phyloP scores from a whole-genome alignment of 2,113 vertebrate genomes.

The Coturnix japonica region DNA sequence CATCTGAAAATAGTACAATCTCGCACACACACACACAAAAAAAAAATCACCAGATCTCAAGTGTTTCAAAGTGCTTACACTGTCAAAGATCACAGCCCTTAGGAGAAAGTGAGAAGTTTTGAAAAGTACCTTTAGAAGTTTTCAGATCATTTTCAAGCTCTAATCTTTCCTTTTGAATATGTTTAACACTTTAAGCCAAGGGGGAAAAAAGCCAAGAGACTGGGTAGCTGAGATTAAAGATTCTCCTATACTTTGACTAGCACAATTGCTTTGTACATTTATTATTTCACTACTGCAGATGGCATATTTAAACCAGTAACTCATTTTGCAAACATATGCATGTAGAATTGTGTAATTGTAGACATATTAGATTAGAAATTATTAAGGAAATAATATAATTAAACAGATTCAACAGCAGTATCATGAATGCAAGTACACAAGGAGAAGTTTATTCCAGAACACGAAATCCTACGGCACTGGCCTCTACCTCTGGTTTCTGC shows the following conservation, averaged over 20 bases:
- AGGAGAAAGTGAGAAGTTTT: not conserved
- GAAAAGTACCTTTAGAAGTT: not conserved
- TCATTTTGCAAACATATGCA: not conserved
- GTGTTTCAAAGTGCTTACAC: not conserved
- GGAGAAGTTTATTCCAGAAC: not conserved
- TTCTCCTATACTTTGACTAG: not conserved
- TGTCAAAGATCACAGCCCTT: not conserved
- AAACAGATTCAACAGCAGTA: not conserved
- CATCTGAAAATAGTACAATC: not conserved
- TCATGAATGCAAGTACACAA: not conserved
- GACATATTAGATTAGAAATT: not conserved
- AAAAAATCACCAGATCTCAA: not conserved
- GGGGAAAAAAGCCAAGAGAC: not conserved
- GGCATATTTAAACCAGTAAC: not conserved
- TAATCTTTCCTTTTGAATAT: not conserved
- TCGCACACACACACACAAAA: not conserved
- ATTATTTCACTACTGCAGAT: not conserved
- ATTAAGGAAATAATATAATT: not conserved
- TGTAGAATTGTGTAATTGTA: not conserved
- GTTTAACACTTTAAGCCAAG: not conserved
- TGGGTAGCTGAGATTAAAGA: not conserved
- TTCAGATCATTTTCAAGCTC: not conserved
- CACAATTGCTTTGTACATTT: fast-evolving
- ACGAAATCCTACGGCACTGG: not conserved
- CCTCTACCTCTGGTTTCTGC: not conserved